Evolutionary conservation across 2,888 invertebrate species (phyloP).

Genomic region (Lampropteryx suffumata): DNA sequence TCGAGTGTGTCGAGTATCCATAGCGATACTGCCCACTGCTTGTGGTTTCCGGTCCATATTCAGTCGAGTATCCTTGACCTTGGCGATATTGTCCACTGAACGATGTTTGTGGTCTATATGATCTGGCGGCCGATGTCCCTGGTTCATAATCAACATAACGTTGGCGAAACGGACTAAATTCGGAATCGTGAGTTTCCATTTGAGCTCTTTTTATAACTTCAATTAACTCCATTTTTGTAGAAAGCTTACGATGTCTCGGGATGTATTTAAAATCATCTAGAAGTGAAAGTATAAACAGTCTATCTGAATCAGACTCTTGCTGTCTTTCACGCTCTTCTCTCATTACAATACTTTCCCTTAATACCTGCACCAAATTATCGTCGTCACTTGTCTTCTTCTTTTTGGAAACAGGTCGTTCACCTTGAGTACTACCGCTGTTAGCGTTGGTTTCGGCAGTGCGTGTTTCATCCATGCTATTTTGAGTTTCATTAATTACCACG

Average conservation of each 20-base stretch:
- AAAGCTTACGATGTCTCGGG: slow-evolving; percentile 41
- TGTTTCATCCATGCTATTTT: slow-evolving; percentile 34
- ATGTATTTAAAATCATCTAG: slow-evolving; percentile 40
- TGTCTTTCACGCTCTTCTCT: slow-evolving; percentile 40
- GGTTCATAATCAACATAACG: slow-evolving; percentile 38
- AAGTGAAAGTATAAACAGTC: slow-evolving; percentile 39
- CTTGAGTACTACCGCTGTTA: slow-evolving; percentile 18
- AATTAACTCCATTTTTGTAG: slow-evolving; percentile 42
- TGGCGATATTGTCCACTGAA: slow-evolving; percentile 39
- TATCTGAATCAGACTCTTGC: slow-evolving; percentile 40
- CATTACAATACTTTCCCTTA: slow-evolving; percentile 41
- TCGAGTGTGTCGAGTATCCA: slow-evolving; percentile 32
- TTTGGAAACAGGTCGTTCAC: slow-evolving; percentile 40
- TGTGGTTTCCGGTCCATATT: slow-evolving; percentile 32
- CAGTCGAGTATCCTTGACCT: slow-evolving; percentile 38
- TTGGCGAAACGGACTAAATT: slow-evolving; percentile 37
- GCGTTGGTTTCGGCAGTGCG: slow-evolving; percentile 35
- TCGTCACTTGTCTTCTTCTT: slow-evolving; percentile 41
- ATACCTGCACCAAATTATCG: slow-evolving; percentile 39
- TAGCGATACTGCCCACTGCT: slow-evolving; percentile 35
- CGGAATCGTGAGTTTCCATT: slow-evolving; percentile 35
- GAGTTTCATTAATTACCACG: not conserved
- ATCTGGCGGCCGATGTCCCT: slow-evolving; percentile 40
- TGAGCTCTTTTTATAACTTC: slow-evolving; percentile 41
- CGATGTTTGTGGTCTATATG: slow-evolving; percentile 39